Base-by-base conservation (phyloP, 2,888 invertebrate genomes). In the Ochropleura leucogaster region DNA sequence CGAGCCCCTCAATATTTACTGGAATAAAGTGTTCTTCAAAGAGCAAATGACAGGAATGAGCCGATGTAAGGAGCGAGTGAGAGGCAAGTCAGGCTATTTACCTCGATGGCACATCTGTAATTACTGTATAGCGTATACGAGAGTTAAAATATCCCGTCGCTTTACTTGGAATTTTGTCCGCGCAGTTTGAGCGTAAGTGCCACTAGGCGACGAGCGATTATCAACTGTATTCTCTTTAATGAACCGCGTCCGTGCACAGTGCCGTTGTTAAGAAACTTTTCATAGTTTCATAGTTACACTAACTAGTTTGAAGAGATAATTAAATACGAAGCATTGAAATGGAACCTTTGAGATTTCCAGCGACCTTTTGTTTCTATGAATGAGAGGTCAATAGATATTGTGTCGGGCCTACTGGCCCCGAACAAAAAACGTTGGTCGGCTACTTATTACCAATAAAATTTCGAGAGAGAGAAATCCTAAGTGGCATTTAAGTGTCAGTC, bases 401-500 rank as follows among this genome's bases (percentile, higher is more conserved):
- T 83, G 88, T 88, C 87, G 79, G 78, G 81, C 78, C 86, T 88
- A 89, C 89, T 83, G 85, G 80, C 79, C 80, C 85, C 79, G 77
- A 82, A 90, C 87, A 90, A 93, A 92, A 94, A 85, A 94, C 89
- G 89, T 90, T 90, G 90, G 91, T 91, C 93, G 92, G 93, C 93
- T 95, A 94, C 95, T 95, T 95, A 94, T 90, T 91, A 94, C 91
- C 90, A 94, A 95, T 96, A 95, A 95, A 94, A 93, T 90, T 95
- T 96, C 90, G 93, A 94, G 92, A 92, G 93, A 94, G 93, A 94
- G 74, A 63, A 95, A 93, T 91, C 92, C 86, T 95, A 94, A 95
- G 93, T 95, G 95, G 95, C 93, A 95, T 95, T 95, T 94, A 94
- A 90, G 95, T 95, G 96, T 96, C 96, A 96, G 95, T 96, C 95